A percentile compares a stretch with the other conserved stretches of the same genome.
Evolutionary conservation across 2,797 vertebrate genomes (phyloP).

Genomic region (Selene dorsalis): DNA sequence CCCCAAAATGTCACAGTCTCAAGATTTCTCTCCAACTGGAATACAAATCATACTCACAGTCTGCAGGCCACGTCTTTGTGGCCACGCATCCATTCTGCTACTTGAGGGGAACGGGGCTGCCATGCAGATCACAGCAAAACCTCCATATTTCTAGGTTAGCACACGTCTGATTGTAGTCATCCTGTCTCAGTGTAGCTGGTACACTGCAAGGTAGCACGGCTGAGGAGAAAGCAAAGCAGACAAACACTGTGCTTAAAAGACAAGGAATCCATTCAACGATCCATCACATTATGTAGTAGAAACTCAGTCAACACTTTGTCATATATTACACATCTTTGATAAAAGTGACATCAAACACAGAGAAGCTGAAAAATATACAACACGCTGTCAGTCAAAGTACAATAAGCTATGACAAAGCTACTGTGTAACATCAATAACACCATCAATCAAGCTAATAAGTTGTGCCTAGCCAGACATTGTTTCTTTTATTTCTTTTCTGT

Average conservation of each 20-base stretch:
- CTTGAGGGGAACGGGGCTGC: conserved; percentile 74
- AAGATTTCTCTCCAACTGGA: background rate
- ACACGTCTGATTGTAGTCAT: conserved; percentile 53
- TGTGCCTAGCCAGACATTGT: background rate
- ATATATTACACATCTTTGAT: background rate
- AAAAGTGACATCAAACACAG: background rate
- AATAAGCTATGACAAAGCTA: conserved; percentile 35
- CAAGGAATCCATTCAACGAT: background rate
- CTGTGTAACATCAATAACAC: conserved; percentile 19
- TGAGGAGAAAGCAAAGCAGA: conserved; percentile 51
- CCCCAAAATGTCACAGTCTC: background rate
- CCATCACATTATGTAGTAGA: background rate
- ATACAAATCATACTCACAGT: conserved; percentile 77
- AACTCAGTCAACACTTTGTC: conserved; percentile 19
- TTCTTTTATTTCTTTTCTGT: background rate
- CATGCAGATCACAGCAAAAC: conserved; percentile 75
- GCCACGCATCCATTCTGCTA: conserved; percentile 86
- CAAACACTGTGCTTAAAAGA: background rate
- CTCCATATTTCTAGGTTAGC: conserved; percentile 70
- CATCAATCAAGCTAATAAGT: conserved; percentile 26
- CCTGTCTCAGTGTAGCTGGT: conserved; percentile 56
- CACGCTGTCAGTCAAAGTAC: conserved; percentile 26
- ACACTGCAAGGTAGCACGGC: conserved; percentile 35
- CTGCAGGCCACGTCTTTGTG: conserved; percentile 84
- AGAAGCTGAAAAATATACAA: conserved; percentile 22